These are phyloP conservation scores for Chaunax sp. DNA, from an alignment of 2,797 vertebrate species.

Conservation along the genomic window DNA sequence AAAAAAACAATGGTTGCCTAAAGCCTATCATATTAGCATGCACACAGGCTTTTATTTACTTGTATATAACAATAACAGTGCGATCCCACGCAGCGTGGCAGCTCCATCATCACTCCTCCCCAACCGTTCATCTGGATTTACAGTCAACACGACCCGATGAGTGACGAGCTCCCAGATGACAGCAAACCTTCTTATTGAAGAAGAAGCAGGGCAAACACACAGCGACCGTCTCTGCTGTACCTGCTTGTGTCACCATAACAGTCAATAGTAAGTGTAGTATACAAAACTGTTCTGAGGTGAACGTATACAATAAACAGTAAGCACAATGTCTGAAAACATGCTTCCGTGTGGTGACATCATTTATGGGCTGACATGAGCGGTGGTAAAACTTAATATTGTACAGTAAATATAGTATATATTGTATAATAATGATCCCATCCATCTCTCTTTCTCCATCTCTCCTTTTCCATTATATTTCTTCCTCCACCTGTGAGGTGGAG, in stretches of 20 bases:
- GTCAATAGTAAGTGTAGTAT: not conserved
- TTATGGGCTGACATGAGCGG: conserved; percentile 11
- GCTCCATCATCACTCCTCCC: conserved; percentile 36
- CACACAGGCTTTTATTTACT: conserved; percentile 60
- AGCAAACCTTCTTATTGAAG: conserved; percentile 60
- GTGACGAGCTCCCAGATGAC: conserved; percentile 55
- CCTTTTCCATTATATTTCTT: no score
- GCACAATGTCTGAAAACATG: not conserved
- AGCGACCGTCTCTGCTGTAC: conserved; percentile 20
- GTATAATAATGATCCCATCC: no score
- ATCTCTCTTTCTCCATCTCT: no score
- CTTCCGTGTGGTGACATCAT: not conserved
- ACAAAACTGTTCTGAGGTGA: not conserved
- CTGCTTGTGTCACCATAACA: conserved; percentile 13
- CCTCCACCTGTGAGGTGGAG: no score
- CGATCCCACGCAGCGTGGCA: conserved; percentile 18
- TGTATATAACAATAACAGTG: conserved; percentile 73
- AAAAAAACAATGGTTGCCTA: not conserved
- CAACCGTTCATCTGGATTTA: conserved; percentile 67
- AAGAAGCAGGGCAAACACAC: conserved; percentile 33
- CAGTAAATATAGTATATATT: no score
- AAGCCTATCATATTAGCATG: conserved; percentile 24
- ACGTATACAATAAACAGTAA: not conserved
- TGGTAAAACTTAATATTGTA: conserved; percentile 3
- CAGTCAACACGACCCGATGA: conserved; percentile 71